Base-by-base conservation (phyloP, 2,113 vertebrate genomes). In the Cricetomys ansorgei region DNA sequence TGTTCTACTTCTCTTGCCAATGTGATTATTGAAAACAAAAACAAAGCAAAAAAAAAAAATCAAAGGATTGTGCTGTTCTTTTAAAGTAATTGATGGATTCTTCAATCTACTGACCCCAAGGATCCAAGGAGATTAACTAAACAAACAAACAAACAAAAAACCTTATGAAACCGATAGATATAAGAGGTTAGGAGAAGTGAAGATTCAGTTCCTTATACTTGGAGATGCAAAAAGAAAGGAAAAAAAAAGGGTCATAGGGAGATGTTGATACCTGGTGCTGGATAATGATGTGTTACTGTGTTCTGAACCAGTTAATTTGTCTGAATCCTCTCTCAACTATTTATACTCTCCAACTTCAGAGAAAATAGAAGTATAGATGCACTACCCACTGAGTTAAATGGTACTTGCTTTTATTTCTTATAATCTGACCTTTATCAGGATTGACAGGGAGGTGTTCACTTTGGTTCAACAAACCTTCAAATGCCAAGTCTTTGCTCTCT, bases 391-490 rank as follows among this genome's bases (percentile, higher is more conserved):
- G 76, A 31, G 80, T 95, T 97, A 97, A 97, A 77, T 95, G 43
- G 76, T 62, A 70, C 80, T 95, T 96, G 64, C 45, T 85, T 75
- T 94, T 95, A 89, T 96, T 96, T 94, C 92, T 34, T 81, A 77
- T 94, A 96, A 96, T 95, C 75, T 96, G 92, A 97, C 21, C 92
- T 96, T 97, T 94, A 97, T 97, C 94, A 96, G 86, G 96, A 97
- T 94, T 85, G 96, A 97, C 27, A 23, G 48, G 3, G 25, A 27
- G 83, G 57, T 89, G 21, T 92, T 94, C 57, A 23, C 7, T 7
- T 96, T 91, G 59, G n/a, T 94, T 94, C 85, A 94, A 94, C 85
- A 95, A 81, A 88, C 86, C 90, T 91, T 43, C 31, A 59, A 90
- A 88, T 73, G 90, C 92, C 70, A 73, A 89, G 57, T 62, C 59